Evolutionary conservation across 2,888 invertebrate genomes (phyloP), one percentile per base, ranked within the genome.

Genomic region (Athetis lepigone): DNA sequence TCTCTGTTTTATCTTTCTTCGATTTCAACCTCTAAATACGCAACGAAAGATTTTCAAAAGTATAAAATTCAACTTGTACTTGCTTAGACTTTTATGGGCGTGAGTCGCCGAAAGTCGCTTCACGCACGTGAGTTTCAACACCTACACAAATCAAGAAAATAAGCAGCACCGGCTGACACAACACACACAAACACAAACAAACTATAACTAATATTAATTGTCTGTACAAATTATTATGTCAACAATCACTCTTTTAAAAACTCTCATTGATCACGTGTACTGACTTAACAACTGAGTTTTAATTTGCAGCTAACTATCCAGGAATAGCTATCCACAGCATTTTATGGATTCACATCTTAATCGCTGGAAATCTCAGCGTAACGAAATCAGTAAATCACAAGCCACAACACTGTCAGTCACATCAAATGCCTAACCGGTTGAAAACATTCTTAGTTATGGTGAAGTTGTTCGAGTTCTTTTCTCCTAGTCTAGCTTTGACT

Each of bases 391-490:
- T 36, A 54, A 39, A 47, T 54, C 54, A 61, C 75, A 61, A 36
- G 37, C 37, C 45, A 51, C 27, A 43, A 18, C n/a, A 33, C 13
- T 39, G 18, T 37, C 23, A 25, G 9, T 13, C 8, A 33, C 52
- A 84, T 91, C 85, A 92, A 65, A 86, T 89, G 52, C 94, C 93
- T 50, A 94, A 77, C 67, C 94, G 89, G 36, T 93, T 92, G 67
- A 94, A 94, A 45, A 94, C 90, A 51, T 90, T 91, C 64, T 83
- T 91, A 4, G 90, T 92, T 9, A 93, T 89, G 0, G 90, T 91
- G 47, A 93, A 80, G 72, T 92, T 91, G 45, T 89, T 90, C 1
- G 82, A 75, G 21, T 81, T 86, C 75, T 91, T 92, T 0, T 73
- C 64, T 0, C 94, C 94, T 59, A 94, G 75, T 39, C 94, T 85